Conservation (phyloP, 2,113 vertebrate genomes). For the Amphiprion ocellaris region DNA sequence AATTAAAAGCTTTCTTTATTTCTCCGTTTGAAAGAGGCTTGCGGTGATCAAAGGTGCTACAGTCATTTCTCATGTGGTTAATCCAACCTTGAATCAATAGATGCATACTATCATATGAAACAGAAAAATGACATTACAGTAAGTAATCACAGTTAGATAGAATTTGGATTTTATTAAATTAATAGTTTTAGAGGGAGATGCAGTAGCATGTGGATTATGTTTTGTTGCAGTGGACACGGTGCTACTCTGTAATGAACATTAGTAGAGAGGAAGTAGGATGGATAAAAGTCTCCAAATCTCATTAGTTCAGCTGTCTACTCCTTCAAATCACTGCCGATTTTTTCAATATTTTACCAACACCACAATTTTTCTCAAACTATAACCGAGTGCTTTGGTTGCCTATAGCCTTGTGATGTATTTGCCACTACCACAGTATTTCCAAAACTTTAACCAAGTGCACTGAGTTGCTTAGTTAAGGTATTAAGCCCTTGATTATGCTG, state of each 20-base stretch:
- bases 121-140: not conserved
- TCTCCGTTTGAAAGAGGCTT: conserved; percentile 16
- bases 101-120: not conserved
- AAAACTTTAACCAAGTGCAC: conserved; percentile 27
- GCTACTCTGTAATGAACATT: not conserved
- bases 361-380: conserved; percentile 18
- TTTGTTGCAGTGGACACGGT: not conserved
- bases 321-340: conserved; percentile 30
- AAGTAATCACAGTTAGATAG: not conserved
- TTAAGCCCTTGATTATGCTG: conserved; percentile 30
- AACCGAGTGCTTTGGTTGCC: conserved; percentile 23
- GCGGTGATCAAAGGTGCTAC: conserved; percentile 36
- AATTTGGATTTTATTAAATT: not conserved
- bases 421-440: conserved; percentile 52
- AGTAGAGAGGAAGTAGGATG: not conserved
- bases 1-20: conserved; percentile 11
- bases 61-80: conserved; percentile 25
- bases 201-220: no score
- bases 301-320: conserved; percentile 29
- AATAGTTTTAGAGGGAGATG: no score
- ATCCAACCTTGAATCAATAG: conserved; percentile 11
- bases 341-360: conserved; percentile 29
- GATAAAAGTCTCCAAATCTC: conserved; percentile 17
- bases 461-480: conserved; percentile 35
- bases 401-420: conserved; percentile 28